Base-by-base conservation (phyloP, 2,888 invertebrate genomes). In the Drosophila ezoana region DNA sequence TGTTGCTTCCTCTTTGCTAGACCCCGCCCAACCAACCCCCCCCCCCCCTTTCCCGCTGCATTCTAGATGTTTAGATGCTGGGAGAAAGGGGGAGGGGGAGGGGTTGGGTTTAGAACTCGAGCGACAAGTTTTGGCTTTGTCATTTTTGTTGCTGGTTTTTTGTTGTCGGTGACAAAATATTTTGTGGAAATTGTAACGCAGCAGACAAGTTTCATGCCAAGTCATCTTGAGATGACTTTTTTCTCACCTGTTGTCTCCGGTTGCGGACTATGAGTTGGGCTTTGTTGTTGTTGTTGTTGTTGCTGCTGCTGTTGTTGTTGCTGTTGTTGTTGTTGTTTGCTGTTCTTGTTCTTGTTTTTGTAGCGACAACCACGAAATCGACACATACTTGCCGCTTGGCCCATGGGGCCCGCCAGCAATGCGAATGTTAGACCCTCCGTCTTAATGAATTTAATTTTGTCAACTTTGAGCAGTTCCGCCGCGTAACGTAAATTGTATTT, bases 371-470 rank as follows among this genome's bases (percentile, higher is more conserved):
- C 95, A 93, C 95, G 95, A 93, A 95, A 94, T 94, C 95, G 95
- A 93, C 95, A 95, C 95, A 95, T 95, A 93, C 95, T 95, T 94
- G 95, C 95, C 93, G 95, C 94, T 93, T 95, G 95, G 94, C 95
- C 95, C 95, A 95, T 95, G 91, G 92, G 92, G 92, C 92, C 92
- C 90, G 92, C 92, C 90, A 92, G 91, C 91, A 92, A 91, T 85
- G 91, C 91, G 77, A 91, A 91, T 89, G 92, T 91, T 92, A 92
- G 81, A 90, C 92, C 92, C 91, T 92, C 92, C 92, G 92, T 92
- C 89, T 91, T 92, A 92, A 90, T 84, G 88, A 90, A 84, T 88
- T 90, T 90, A 90, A 90, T 90, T 83, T 90, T 91, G 83, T 90
- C 90, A 81, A 90, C 84, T 85, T 90, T 91, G 78, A 87, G 73